phyloP scores from a whole-genome alignment of 2,113 vertebrate genomes.

The Enhydra lutris region DNA sequence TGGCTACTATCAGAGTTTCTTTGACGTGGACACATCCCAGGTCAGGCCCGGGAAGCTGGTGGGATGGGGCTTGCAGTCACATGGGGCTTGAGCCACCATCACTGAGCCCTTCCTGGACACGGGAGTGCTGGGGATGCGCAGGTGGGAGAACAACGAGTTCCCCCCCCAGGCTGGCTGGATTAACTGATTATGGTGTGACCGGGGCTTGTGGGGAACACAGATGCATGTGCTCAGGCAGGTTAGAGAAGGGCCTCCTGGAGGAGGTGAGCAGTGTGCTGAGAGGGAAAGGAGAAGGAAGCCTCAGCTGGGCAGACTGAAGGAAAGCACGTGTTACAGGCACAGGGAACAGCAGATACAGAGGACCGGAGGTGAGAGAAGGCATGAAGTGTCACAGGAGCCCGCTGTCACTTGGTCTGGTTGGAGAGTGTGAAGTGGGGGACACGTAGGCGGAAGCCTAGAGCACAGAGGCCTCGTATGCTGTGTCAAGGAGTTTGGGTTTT shows the following conservation, averaged over 20 bases:
- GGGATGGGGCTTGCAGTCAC: background rate
- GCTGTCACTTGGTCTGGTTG: background rate
- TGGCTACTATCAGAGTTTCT: constrained; percentile 91
- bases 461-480: background rate
- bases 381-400: background rate
- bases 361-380: background rate
- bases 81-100: background rate
- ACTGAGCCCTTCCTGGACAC: background rate
- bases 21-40: constrained; percentile 90
- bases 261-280: background rate
- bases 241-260: background rate
- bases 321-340: background rate
- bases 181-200: background rate
- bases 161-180: background rate
- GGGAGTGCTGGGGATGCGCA: background rate
- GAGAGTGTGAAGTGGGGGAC: background rate
- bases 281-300: background rate
- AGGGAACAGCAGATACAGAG: background rate
- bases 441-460: background rate
- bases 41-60: constrained; percentile 67
- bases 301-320: background rate
- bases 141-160: background rate
- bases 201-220: background rate
- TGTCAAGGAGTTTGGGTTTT: background rate
- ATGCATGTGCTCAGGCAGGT: accelerated